Percentiles rank a stretch among this genome's conserved stretches.
phyloP scores from a whole-genome alignment of 2,888 invertebrate genomes.

The Horisme vitalbata region DNA sequence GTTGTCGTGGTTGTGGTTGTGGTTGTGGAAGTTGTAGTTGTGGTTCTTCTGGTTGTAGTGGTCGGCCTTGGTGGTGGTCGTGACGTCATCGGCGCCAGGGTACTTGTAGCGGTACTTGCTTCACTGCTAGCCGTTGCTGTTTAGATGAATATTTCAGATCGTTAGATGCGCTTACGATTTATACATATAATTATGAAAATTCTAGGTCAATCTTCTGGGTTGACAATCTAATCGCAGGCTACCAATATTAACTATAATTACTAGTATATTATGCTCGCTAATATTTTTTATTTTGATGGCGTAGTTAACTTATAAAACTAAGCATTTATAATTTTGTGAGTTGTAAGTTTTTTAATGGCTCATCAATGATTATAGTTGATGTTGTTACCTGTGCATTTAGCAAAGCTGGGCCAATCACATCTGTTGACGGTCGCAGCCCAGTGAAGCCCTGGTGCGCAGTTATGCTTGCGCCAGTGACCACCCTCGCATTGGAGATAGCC shows the following conservation, averaged over 20 bases:
- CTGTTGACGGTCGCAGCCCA: conserved; percentile 87
- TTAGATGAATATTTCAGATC: too few relatives aligned
- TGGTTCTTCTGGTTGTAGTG: conserved; percentile 48
- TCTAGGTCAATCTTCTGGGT: too few relatives aligned
- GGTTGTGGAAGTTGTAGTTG: conserved; percentile 36
- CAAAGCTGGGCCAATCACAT: conserved; percentile 92
- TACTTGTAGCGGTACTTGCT: conserved; percentile 62
- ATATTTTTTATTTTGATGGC: too few relatives aligned
- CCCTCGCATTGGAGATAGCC: conserved; percentile 90
- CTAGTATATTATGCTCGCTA: too few relatives aligned
- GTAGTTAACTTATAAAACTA: too few relatives aligned
- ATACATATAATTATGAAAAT: too few relatives aligned
- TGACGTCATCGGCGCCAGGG: conserved; percentile 68
- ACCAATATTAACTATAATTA: too few relatives aligned
- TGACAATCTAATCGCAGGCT: too few relatives aligned
- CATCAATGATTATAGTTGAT: too few relatives aligned
- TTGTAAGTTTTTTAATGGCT: too few relatives aligned
- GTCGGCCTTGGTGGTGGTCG: conserved; percentile 64
- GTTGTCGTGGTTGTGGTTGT: conserved; percentile 52
- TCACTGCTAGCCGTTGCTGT: conserved; percentile 50
- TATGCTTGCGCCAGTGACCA: conserved; percentile 87
- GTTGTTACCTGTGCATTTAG: conserved; percentile 84
- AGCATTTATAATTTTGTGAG: too few relatives aligned
- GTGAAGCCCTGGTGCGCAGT: conserved; percentile 91
- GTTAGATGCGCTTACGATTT: too few relatives aligned